Evolutionary conservation across 2,797 vertebrate genomes (phyloP), one percentile per base, ranked within the genome.

Genomic region (Avahi laniger): DNA sequence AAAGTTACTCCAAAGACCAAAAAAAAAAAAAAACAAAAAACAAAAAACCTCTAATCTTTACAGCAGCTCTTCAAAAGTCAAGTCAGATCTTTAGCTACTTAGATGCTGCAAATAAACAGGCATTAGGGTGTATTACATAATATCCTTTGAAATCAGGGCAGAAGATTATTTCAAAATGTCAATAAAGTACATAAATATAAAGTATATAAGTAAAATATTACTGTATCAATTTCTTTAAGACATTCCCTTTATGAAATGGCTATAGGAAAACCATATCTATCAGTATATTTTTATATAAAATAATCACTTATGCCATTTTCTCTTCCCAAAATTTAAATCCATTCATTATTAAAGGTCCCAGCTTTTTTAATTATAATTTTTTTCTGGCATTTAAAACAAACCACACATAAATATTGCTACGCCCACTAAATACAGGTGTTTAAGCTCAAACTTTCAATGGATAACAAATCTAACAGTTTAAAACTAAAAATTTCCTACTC

Each of bases 1-100:
- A 85, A 96, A 69, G 20, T 57, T 75, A 97, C n/a, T 89, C 54
- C 43, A 81, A 96, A 97, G 24, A 87, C 14, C 93, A 87, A 50
- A 85, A 78, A 91, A 50, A 24, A 97, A 91, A 46, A 89, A 14
- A 48, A 82, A 46, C 46, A 7, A 78, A 91, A 76, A 48, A 13
- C 96, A 91, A 46, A 89, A 94, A 88, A 30, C 13, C n/a, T 33
- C 85, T 94, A 78, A 86, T 91, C 76, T 83, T 88, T 83, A 95
- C 59, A 41, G 52, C 33, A 89, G 41, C 41, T 90, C 73, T 95
- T 96, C 57, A 86, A 83, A 94, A 89, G 28, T 13, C 61, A 95
- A 95, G 50, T 92, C 33, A 97, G 59, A 63, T 76, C 81, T 75
- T 96, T 70, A 95, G 38, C 43, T 85, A 76, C 67, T 89, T 79